Base-by-base conservation (phyloP, 2,888 invertebrate genomes). In the Phengaris arion region DNA sequence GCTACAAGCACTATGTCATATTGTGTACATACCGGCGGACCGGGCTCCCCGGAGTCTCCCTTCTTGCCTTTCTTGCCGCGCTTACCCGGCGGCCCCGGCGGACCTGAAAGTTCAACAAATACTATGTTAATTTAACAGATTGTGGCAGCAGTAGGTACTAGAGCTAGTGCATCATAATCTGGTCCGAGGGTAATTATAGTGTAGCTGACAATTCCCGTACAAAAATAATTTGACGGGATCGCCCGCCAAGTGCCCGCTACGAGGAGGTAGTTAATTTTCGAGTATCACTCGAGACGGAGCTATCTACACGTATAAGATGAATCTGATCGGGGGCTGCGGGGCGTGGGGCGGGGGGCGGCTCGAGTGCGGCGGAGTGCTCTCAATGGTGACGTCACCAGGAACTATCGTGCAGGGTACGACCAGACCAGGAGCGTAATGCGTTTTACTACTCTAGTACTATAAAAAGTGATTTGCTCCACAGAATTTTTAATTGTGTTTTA, bases 51-150 rank as follows among this genome's bases (percentile, higher is more conserved):
- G 15, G 95, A 85, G 85, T 98, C 97, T 35, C 98, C 98, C 86
- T 97, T 97, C 91, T 97, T 97, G 82, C 98, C 98, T 85, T 97
- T 97, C 89, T 97, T 96, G 82, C 98, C 98, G 85, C 97, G 94
- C 90, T 98, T 98, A 80, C 98, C 98, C 13, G 97, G 96, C 70
- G 97, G 96, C 73, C 98, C 98, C 77, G 97, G 96, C 35, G 97
- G 96, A 81, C 97, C 97, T 95, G 96, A 77, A 93, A 94, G 82
- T 84, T 83, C 78, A 68, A 72, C 75, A 72, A 74, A 59, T 59
- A 59, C 9, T 22, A 15, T 4, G 5, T 59, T 22, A 59, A 22
- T 59, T 59, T 59, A 4, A 15, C 22, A 10, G 22, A 59, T 22
- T 9, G 15, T 15, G 57, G 13, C 2, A 8, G 9, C 9, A 22